Conservation (phyloP, 2,113 vertebrate genomes). For the Oxygymnocypris stewartii region DNA sequence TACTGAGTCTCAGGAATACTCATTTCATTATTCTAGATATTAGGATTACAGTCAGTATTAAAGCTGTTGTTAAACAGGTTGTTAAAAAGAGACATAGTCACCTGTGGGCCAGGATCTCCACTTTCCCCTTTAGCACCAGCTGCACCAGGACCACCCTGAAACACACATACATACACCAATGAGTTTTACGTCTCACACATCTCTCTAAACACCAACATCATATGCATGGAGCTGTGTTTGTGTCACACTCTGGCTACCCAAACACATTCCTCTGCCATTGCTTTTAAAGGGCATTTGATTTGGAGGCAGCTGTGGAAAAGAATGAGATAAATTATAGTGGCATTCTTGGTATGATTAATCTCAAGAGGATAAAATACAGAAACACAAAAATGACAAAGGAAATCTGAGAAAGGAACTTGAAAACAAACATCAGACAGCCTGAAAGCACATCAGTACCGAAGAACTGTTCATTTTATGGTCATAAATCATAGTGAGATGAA, state of each 20-base stretch:
- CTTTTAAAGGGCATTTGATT: background rate
- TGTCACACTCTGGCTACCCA: background rate
- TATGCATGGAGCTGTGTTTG: conserved; percentile 21
- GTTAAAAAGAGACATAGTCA: conserved; percentile 60
- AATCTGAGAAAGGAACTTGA: background rate
- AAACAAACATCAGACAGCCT: conserved; percentile 5
- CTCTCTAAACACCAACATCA: conserved; percentile 30
- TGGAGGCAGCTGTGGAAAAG: conserved; percentile 12
- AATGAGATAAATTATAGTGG: background rate
- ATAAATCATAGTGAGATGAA: conserved; percentile 48
- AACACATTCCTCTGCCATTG: conserved; percentile 5
- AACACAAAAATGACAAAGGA: background rate
- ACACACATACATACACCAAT: conserved; percentile 45
- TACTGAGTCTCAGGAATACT: background rate
- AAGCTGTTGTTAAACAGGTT: background rate
- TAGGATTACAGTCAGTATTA: background rate
- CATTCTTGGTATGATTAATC: background rate
- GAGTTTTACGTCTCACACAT: conserved; percentile 18
- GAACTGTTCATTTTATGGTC: background rate
- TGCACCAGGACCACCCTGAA: conserved; percentile 86
- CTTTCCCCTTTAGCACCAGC: conserved; percentile 90
- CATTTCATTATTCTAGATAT: background rate
- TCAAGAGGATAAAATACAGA: background rate
- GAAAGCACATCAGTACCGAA: background rate
- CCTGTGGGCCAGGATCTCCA: conserved; percentile 92